phyloP scores from a whole-genome alignment of 2,888 invertebrate genomes.

The Corbicula japonica region DNA sequence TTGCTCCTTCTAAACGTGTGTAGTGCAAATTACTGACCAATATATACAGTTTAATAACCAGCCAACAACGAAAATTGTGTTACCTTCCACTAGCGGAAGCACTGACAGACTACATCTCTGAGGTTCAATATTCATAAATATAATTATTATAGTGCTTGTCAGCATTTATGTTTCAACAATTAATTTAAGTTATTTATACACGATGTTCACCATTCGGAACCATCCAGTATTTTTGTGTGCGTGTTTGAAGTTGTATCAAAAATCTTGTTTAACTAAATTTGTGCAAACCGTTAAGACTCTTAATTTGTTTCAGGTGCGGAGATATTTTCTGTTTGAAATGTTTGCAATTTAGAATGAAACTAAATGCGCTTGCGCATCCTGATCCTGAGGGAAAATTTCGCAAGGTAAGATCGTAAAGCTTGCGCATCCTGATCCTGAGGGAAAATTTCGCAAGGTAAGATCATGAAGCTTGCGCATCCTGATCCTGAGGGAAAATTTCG shows the following conservation, averaged over 20 bases:
- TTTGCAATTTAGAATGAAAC: slow-evolving; percentile 70
- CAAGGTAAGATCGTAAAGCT: slow-evolving; percentile 70
- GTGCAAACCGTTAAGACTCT: slow-evolving; percentile 3
- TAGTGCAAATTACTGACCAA: neutral
- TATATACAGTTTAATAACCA: neutral
- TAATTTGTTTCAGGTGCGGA: slow-evolving; percentile 75
- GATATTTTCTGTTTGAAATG: slow-evolving; percentile 77
- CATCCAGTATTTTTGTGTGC: too few species aligned
- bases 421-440: slow-evolving; percentile 69
- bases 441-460: neutral
- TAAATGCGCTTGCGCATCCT: slow-evolving; percentile 75
- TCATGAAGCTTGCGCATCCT: slow-evolving; percentile 66
- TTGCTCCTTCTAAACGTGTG: neutral
- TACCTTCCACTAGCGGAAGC: neutral
- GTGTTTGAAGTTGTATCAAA: neutral
- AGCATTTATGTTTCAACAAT: neutral
- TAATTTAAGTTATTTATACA: neutral
- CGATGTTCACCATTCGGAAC: too few species aligned
- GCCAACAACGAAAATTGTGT: neutral
- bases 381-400: slow-evolving; percentile 78
- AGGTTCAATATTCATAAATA: neutral
- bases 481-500: slow-evolving; percentile 77
- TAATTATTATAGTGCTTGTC: neutral
- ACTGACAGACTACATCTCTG: neutral
- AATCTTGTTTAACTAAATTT: neutral